phyloP scores from a whole-genome alignment of 2,113 vertebrate species.

The Ochotona curzoniae region DNA sequence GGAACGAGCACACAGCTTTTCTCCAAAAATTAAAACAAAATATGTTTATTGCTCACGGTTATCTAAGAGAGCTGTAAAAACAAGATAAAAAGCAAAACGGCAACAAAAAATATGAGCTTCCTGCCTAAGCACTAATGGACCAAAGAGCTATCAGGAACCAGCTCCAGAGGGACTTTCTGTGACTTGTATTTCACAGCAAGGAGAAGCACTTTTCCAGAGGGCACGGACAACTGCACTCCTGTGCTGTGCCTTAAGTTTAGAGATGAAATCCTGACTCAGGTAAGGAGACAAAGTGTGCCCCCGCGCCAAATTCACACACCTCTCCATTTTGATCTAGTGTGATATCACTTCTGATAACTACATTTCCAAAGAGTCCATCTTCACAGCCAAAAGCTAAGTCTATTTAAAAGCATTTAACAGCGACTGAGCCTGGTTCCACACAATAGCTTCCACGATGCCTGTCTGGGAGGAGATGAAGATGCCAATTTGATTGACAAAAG shows the following conservation, averaged over 20 bases:
- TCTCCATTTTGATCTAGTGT: neutral
- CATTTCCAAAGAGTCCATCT: neutral
- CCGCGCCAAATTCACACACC: neutral
- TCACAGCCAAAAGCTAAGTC: neutral
- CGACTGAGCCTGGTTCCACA: neutral
- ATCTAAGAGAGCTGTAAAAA: neutral
- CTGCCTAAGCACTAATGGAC: neutral
- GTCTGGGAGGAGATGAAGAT: neutral
- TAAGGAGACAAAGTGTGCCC: neutral
- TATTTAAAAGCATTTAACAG: neutral
- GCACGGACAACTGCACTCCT: neutral
- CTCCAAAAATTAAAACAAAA: neutral
- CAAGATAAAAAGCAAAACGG: too few species aligned
- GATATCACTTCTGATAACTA: neutral
- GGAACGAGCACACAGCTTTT: neutral
- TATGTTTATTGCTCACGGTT: accelerated
- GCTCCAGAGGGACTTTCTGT: neutral
- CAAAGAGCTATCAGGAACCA: neutral
- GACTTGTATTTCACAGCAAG: conserved; percentile 9
- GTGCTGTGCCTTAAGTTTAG: neutral
- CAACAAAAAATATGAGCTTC: neutral
- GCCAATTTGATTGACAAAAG: neutral
- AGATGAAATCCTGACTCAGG: neutral
- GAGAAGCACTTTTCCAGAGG: neutral
- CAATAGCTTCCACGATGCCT: neutral